Evolutionary conservation across 2,113 vertebrate genomes (phyloP).

Genomic region (Acrocephalus arundinaceus): DNA sequence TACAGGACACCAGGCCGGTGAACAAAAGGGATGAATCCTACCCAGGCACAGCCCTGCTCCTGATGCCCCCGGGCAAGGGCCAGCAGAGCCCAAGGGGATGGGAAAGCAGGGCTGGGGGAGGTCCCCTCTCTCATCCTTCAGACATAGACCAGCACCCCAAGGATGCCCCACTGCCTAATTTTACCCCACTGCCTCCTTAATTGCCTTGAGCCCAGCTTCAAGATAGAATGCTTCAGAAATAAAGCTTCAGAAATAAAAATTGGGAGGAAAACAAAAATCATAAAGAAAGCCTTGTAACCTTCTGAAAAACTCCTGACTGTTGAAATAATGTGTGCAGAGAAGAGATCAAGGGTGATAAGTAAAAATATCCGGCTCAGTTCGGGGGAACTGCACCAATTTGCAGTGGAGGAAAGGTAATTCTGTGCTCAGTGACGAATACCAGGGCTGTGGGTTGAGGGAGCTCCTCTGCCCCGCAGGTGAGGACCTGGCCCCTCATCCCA

Average conservation of each 20-base stretch:
- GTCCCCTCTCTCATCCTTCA: neutral
- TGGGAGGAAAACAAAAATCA: no score
- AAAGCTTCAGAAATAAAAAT: neutral
- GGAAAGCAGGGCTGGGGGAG: neutral
- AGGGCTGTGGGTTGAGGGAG: neutral
- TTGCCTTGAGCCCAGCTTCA: neutral
- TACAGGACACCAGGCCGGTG: neutral
- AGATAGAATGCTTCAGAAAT: no score
- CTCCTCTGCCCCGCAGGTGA: accelerated
- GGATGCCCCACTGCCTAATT: no score
- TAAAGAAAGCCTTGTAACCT: neutral
- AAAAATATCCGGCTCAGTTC: neutral
- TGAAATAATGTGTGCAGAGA: accelerated
- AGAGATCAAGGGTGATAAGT: neutral
- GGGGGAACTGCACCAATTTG: accelerated
- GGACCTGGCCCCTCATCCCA: accelerated
- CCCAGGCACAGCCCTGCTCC: neutral
- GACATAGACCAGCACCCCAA: accelerated
- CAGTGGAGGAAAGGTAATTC: accelerated
- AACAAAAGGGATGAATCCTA: accelerated
- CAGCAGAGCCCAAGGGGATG: neutral
- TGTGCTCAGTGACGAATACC: accelerated
- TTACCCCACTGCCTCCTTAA: neutral
- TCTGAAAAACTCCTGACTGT: neutral
- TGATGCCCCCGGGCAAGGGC: neutral